Evolutionary conservation across 2,113 vertebrate genomes (phyloP).

Genomic region (Anarrhichthys ocellatus): DNA sequence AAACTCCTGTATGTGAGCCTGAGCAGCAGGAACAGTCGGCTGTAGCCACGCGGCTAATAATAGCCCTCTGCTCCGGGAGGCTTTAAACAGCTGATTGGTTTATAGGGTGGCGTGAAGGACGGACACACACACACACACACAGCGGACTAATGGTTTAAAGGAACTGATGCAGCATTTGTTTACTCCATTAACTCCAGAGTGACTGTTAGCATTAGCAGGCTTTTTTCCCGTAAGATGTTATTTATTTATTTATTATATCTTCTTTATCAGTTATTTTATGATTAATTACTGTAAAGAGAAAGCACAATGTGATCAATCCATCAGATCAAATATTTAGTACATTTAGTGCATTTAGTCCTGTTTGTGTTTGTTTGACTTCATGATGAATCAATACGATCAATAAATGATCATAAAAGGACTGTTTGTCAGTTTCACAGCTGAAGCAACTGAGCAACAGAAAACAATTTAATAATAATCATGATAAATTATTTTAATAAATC

Average conservation of each 20-base stretch:
- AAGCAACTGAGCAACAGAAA: too few species aligned
- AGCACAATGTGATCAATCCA: too few species aligned
- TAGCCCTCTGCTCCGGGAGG: slow-evolving; percentile 48
- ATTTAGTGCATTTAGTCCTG: too few species aligned
- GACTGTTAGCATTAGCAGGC: neutral
- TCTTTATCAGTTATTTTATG: neutral
- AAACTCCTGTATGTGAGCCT: neutral
- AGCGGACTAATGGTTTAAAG: slow-evolving; percentile 20
- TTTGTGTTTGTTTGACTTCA: too few species aligned
- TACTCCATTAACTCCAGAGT: neutral
- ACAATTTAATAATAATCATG: too few species aligned
- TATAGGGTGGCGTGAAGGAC: slow-evolving; percentile 59
- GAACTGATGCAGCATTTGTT: slow-evolving; percentile 32
- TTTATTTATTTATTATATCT: neutral
- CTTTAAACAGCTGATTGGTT: slow-evolving; percentile 71
- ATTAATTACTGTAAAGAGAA: too few species aligned
- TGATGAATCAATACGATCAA: too few species aligned
- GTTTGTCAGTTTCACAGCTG: too few species aligned
- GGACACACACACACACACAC: slow-evolving; percentile 19
- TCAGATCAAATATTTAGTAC: too few species aligned
- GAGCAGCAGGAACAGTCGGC: slow-evolving; percentile 29
- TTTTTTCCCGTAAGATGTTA: slow-evolving; percentile 2
- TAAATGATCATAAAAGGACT: too few species aligned
- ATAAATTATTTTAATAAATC: too few species aligned
- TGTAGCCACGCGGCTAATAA: slow-evolving; percentile 59